Conservation (phyloP, 2,888 invertebrate species). For the Caenorhabditis virilis region DNA sequence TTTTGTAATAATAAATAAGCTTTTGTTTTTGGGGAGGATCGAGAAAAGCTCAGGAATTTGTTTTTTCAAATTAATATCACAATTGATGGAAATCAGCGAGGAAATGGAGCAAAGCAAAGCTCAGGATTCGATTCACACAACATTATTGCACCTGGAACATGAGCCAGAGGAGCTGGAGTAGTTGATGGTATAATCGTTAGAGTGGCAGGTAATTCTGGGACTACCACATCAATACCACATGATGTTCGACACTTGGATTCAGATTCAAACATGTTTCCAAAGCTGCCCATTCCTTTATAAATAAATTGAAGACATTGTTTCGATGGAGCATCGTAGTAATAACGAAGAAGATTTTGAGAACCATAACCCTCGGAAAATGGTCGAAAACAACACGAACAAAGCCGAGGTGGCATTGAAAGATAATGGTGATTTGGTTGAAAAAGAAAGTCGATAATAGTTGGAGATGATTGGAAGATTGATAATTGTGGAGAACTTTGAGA, state of each 20-base stretch:
- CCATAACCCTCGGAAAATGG: slow-evolving; percentile 60
- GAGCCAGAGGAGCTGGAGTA: not conserved
- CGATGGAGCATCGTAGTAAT: slow-evolving; percentile 58
- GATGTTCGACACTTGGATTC: slow-evolving; percentile 41
- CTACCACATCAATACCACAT: too few species aligned
- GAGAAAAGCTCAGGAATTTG: too few species aligned
- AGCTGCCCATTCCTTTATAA: slow-evolving; percentile 52
- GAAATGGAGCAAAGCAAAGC: slow-evolving; percentile 7
- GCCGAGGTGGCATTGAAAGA: slow-evolving; percentile 15
- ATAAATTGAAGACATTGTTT: slow-evolving; percentile 56
- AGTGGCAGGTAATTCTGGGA: slow-evolving; percentile 6
- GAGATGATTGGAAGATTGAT: too few species aligned
- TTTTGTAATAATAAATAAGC: too few species aligned
- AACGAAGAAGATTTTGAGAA: slow-evolving; percentile 42
- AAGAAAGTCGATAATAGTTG: slow-evolving; percentile 23
- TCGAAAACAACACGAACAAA: slow-evolving; percentile 53
- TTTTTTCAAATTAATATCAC: too few species aligned
- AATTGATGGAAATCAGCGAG: too few species aligned
- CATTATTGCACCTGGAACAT: not conserved
- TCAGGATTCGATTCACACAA: too few species aligned
- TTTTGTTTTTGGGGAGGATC: not conserved
- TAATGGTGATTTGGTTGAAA: slow-evolving; percentile 38
- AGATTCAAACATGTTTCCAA: slow-evolving; percentile 62
- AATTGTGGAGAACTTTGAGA: too few species aligned
- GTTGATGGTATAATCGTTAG: slow-evolving; percentile 2